Conservation (phyloP, 1,140 invertebrate species). For the Dendroctonus valens region DNA sequence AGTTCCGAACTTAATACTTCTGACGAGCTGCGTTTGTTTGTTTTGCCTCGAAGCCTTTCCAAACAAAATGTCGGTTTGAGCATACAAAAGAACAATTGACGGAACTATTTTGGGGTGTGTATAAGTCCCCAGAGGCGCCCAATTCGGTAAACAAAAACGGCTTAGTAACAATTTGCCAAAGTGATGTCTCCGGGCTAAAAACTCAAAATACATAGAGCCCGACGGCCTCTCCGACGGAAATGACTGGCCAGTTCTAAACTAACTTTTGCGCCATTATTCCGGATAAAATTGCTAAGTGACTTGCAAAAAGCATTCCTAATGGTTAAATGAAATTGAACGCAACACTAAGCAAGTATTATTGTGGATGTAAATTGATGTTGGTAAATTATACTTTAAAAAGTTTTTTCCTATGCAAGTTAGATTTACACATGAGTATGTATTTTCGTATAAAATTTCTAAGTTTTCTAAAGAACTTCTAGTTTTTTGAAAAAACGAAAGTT, state of each 20-base stretch:
- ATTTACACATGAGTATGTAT: no score
- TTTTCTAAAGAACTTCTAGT: no score
- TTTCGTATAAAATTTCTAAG: no score
- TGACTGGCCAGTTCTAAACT: conserved; percentile 1
- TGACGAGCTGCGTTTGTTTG: neutral
- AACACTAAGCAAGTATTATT: no score
- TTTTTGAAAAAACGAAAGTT: no score
- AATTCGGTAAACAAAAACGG: conserved; percentile 13
- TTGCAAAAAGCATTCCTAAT: no score
- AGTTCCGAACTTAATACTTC: neutral
- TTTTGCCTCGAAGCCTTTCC: neutral
- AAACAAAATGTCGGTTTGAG: neutral
- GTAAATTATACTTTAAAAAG: no score
- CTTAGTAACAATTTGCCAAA: conserved; percentile 13
- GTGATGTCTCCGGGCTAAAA: conserved; percentile 10
- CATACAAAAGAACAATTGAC: conserved; percentile 4
- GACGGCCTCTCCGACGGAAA: conserved; percentile 1
- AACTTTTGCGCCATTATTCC: neutral
- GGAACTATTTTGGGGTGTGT: conserved; percentile 5
- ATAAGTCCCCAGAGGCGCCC: conserved; percentile 4
- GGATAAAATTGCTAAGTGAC: no score
- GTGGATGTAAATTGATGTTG: no score
- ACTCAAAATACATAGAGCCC: conserved; percentile 3
- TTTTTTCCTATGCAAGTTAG: no score
- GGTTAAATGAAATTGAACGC: no score